Base-by-base conservation (phyloP, 1,140 invertebrate genomes). In the Brachystomella parvula region DNA sequence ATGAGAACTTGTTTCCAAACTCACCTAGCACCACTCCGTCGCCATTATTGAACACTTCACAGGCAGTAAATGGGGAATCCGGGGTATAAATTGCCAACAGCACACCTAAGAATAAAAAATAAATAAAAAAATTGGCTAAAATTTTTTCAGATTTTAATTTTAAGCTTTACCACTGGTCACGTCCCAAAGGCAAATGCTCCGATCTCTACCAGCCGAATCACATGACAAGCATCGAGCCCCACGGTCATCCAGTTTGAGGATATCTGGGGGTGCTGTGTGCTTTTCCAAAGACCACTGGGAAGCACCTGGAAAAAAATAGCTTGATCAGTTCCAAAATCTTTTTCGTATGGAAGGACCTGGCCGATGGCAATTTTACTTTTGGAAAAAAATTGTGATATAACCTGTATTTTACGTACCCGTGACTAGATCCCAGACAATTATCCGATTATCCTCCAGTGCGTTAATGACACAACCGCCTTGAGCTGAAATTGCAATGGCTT, bases 381-480 rank as follows among this genome's bases (percentile, higher is more conserved):
- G 9, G n/a, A 44, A 44, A 9, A 44, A 53, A 53, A 53, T 32
- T 6, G 44, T 44, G 44, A 61, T n/a, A 29, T 9, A 29, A 56
- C 26, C 62, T 6, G 47, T 29, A 56, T 35, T 39, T 32, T 30
- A 61, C 66, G 78, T 78, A 81, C 89, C 90, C 53, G 89, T 91
- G n/a, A 88, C 85, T 0, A 94, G 80, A 78, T 92, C 89, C 88
- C 89, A 92, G 12, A 92, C 86, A n/a, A 90, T 77, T 53, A 94
- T 85, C 71, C 85, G 82, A 21, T 87, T 85, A 77, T 91, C 88
- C 73, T 89, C 88, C 17, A 91, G 78, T 0, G 87, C 88, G 65
- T 87, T 89, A 31, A 93, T 84, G n/a, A 92, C 89, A 76, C 88
- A 89, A 64, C 85, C 83, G 71, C 87, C 85, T 63, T 83, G 81